Conservation (phyloP, 2,113 vertebrate species). For the human (Homo sapiens) region DNA sequence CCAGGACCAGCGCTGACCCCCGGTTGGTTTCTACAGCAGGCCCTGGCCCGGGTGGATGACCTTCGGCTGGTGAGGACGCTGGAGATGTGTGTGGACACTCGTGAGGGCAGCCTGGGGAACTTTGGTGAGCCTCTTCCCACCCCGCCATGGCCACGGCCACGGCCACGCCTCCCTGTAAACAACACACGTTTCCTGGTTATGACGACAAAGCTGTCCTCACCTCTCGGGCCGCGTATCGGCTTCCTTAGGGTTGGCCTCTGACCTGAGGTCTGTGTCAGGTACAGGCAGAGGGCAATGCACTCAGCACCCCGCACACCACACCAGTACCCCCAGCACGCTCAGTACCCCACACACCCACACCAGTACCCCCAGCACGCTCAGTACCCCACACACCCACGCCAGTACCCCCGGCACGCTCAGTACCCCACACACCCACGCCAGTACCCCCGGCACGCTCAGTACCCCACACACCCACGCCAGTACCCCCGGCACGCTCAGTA, state of each 20-base stretch:
- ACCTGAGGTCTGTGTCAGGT: not conserved
- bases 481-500: too few species aligned
- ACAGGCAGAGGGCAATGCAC: not conserved
- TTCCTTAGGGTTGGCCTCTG: not conserved
- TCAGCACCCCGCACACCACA: too few species aligned
- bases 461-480: too few species aligned
- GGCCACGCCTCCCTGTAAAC: not conserved
- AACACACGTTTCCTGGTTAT: not conserved
- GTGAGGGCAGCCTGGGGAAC: constrained; percentile 89
- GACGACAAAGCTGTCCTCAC: not conserved
- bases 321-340: too few species aligned
- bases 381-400: too few species aligned
- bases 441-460: too few species aligned
- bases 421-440: too few species aligned
- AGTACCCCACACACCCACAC: too few species aligned
- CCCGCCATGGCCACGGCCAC: not conserved
- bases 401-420: too few species aligned
- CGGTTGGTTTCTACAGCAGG: constrained; percentile 83
- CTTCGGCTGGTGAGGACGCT: constrained; percentile 87
- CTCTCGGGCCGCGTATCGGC: not conserved
- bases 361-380: too few species aligned
- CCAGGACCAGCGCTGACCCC: not conserved
- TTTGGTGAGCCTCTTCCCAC: constrained; percentile 89
- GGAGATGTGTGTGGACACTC: constrained; percentile 91
- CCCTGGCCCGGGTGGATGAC: constrained; percentile 86